phyloP scores from a whole-genome alignment of 2,113 vertebrate genomes.

The Siphamia tubifer region DNA sequence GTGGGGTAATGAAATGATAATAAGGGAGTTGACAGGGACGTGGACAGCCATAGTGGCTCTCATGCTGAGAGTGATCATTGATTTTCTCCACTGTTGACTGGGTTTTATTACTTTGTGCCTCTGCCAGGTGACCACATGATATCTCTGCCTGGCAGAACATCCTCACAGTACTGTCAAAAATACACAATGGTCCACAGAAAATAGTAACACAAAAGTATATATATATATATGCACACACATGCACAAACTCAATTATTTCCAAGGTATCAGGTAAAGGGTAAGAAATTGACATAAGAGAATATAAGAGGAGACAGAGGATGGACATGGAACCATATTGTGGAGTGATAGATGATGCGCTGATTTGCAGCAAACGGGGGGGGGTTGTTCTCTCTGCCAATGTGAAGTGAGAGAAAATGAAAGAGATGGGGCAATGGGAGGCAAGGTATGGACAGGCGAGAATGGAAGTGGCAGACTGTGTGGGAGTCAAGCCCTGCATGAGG shows the following conservation, averaged over 20 bases:
- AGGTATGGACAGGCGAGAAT: constrained; percentile 6
- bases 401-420: constrained; percentile 11
- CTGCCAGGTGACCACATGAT: constrained; percentile 58
- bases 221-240: not conserved
- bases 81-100: constrained; percentile 76
- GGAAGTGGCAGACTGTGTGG: constrained; percentile 51
- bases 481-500: constrained; percentile 31
- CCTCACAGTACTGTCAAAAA: not conserved
- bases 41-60: constrained; percentile 40
- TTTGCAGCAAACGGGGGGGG: not conserved
- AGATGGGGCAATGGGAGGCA: not conserved
- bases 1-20: constrained; percentile 71
- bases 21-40: constrained; percentile 56
- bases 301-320: not conserved
- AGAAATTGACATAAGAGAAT: not conserved
- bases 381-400: constrained; percentile 1
- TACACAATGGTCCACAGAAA: not conserved
- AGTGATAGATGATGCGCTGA: not conserved
- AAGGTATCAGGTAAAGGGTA: constrained; percentile 16
- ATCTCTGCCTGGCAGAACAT: not conserved
- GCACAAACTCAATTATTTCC: constrained; percentile 6
- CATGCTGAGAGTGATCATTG: constrained; percentile 69
- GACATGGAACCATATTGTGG: not conserved
- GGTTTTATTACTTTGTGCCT: constrained; percentile 58
- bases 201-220: not conserved